phyloP scores from a whole-genome alignment of 2,797 vertebrate species.

The Threskiornis aethiopicus region DNA sequence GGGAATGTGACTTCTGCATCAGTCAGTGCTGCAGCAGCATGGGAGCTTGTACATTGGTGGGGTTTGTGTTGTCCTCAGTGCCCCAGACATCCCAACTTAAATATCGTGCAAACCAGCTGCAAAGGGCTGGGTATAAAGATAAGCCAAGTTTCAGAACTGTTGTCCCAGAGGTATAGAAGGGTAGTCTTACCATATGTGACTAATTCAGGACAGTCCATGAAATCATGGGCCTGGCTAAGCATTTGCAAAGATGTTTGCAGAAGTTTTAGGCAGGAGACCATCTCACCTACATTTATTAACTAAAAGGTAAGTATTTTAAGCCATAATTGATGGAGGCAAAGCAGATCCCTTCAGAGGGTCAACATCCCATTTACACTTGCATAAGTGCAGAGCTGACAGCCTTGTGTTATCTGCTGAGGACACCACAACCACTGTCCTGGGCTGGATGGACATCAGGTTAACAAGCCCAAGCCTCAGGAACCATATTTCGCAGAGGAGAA shows the following conservation, averaged over 20 bases:
- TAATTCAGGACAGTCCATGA: background rate
- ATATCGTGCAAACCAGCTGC: background rate
- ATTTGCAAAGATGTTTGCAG: background rate
- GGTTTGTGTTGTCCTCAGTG: background rate
- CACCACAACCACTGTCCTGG: background rate
- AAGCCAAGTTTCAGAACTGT: background rate
- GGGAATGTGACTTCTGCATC: background rate
- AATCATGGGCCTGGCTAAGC: background rate
- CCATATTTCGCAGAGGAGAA: background rate
- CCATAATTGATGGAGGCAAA: background rate
- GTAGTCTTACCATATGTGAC: background rate
- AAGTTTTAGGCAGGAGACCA: background rate
- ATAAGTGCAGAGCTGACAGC: background rate
- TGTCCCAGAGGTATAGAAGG: background rate
- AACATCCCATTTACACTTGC: background rate
- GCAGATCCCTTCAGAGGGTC: background rate
- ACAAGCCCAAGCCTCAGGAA: background rate
- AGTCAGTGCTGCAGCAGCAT: background rate
- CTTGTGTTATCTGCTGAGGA: background rate
- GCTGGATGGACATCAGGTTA: background rate
- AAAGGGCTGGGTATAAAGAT: background rate
- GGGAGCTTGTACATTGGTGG: accelerated
- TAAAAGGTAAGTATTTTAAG: background rate
- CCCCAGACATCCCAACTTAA: background rate
- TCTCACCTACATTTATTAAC: background rate